Percentiles rank a stretch among this genome's conserved stretches.
These are phyloP conservation scores for Cyanocitta stelleri DNA, from an alignment of 2,113 vertebrate species.

Conservation along the genomic window DNA sequence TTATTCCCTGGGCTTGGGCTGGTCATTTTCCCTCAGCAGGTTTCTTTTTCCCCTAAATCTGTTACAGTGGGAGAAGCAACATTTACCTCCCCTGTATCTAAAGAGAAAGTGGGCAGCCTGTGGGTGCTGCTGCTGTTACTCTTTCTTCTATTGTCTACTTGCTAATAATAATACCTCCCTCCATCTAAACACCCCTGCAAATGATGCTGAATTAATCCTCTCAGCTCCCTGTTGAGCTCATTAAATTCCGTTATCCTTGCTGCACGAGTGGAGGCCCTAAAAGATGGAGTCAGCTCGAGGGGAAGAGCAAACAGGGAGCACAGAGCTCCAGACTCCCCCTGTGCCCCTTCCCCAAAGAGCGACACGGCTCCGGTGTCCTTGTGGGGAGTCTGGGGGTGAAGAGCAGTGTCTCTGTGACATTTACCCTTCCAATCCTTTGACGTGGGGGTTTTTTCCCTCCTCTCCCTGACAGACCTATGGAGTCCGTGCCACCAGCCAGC, in stretches of 20 bases:
- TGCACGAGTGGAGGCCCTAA: constrained; percentile 14
- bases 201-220: constrained; percentile 47
- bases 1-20: neutral
- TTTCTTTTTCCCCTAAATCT: neutral
- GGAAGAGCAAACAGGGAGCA: neutral
- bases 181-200: constrained; percentile 35
- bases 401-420: accelerated
- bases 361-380: accelerated
- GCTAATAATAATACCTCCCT: neutral
- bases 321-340: neutral
- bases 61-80: neutral
- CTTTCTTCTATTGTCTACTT: neutral
- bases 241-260: constrained; percentile 42
- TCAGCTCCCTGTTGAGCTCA: constrained; percentile 52
- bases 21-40: neutral
- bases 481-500: constrained; percentile 88
- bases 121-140: constrained; percentile 5
- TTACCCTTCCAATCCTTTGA: neutral
- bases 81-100: neutral
- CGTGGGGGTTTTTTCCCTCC: neutral
- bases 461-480: constrained; percentile 81
- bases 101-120: neutral
- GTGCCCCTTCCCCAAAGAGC: neutral
- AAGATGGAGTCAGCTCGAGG: constrained; percentile 23
- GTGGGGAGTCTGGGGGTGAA: neutral